Conservation (phyloP, 1,140 invertebrate genomes). For the Cyphomyrmex costatus region DNA sequence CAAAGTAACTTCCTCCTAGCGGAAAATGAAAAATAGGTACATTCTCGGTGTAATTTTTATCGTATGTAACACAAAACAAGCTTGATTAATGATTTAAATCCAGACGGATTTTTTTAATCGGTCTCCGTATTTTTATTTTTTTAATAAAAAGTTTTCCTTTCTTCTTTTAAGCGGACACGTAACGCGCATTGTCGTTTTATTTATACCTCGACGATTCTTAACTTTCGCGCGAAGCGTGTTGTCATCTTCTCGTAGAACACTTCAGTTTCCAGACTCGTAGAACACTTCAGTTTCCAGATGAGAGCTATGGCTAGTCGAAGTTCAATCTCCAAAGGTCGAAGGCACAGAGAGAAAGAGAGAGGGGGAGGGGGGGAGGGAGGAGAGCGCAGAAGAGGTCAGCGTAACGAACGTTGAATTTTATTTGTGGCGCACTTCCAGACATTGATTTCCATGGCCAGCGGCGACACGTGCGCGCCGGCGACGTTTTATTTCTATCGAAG, state of each 20-base stretch:
- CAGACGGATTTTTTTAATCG: neutral
- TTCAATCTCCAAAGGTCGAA: neutral
- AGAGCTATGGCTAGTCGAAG: neutral
- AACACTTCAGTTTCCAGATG: neutral
- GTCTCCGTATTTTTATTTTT: neutral
- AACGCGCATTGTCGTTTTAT: neutral
- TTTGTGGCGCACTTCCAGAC: slow-evolving; percentile 20
- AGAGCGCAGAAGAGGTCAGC: slow-evolving; percentile 22
- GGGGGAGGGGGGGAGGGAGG: neutral
- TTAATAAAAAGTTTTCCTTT: neutral
- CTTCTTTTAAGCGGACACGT: neutral
- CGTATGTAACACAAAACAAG: neutral
- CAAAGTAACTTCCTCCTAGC: slow-evolving; percentile 17
- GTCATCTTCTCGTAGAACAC: neutral
- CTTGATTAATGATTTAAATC: neutral
- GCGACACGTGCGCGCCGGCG: neutral
- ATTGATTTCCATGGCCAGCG: slow-evolving; percentile 24
- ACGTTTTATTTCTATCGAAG: slow-evolving; percentile 46
- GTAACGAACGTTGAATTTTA: slow-evolving; percentile 29
- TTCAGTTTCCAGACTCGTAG: neutral
- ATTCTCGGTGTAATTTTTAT: neutral
- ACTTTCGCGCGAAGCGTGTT: neutral
- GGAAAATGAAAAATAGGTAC: slow-evolving; percentile 13
- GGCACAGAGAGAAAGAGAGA: neutral
- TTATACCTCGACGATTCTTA: neutral